Percentiles rank a stretch among this genome's conserved stretches.
Conservation (phyloP, 1,140 invertebrate genomes). For the Drosophila tani region DNA sequence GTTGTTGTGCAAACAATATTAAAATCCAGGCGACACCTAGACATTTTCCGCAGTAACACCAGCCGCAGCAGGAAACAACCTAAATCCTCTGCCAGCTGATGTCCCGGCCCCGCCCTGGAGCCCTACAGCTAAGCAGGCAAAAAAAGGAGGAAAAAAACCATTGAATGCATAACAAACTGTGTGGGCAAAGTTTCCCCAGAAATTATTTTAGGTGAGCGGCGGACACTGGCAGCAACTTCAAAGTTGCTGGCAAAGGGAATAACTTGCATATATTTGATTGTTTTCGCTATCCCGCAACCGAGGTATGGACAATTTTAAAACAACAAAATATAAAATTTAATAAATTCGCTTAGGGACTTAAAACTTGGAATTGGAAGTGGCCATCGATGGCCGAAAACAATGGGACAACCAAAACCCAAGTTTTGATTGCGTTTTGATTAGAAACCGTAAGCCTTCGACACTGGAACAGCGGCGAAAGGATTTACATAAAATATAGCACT, state of each 20-base stretch:
- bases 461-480: conserved; percentile 34
- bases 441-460: conserved; percentile 37
- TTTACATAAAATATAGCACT: conserved; percentile 51
- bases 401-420: conserved; percentile 9
- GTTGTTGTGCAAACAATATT: conserved; percentile 43
- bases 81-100: conserved; percentile 38
- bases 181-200: conserved; percentile 61
- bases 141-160: not conserved
- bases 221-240: conserved; percentile 55
- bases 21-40: conserved; percentile 44
- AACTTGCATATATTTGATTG: conserved; percentile 63
- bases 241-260: conserved; percentile 61
- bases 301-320: conserved; percentile 25
- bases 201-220: conserved; percentile 72
- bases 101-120: conserved; percentile 18
- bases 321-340: conserved; percentile 58
- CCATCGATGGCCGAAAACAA: conserved; percentile 24
- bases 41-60: conserved; percentile 8
- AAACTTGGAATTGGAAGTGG: conserved; percentile 71
- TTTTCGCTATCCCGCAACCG: conserved; percentile 18
- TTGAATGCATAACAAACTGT: conserved; percentile 69
- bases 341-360: conserved; percentile 63
- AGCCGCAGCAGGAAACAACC: conserved; percentile 16
- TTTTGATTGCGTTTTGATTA: conserved; percentile 70
- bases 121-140: not conserved